phyloP scores from a whole-genome alignment of 2,797 vertebrate species.

The Schizothorax lantsangensis region DNA sequence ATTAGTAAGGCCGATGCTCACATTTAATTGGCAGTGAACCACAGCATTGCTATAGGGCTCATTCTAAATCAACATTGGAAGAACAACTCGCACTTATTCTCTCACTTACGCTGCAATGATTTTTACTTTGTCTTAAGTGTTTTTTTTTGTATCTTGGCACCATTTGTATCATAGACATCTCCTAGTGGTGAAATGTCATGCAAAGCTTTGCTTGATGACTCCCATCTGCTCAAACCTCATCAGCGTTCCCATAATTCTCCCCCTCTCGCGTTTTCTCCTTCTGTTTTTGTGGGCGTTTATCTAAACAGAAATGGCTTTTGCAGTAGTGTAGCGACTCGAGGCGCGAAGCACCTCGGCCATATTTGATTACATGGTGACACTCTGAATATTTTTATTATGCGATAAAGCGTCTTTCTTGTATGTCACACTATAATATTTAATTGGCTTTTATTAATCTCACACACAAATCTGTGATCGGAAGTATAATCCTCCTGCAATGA shows the following conservation, averaged over 20 bases:
- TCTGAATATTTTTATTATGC: conserved; percentile 4
- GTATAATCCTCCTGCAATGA: not conserved
- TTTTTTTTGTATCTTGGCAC: conserved; percentile 5
- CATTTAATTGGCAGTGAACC: conserved; percentile 56
- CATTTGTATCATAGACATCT: conserved; percentile 31
- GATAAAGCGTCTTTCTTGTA: not conserved
- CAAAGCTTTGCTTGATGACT: conserved; percentile 66
- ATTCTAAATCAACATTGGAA: conserved; percentile 57
- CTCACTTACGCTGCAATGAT: not conserved
- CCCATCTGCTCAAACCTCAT: conserved; percentile 75
- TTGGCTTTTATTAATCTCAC: conserved; percentile 18
- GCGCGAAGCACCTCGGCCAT: not conserved
- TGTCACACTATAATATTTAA: not conserved
- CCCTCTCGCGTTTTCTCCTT: conserved; percentile 17
- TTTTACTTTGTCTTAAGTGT: not conserved
- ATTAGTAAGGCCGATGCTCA: conserved; percentile 68
- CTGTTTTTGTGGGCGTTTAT: conserved; percentile 31
- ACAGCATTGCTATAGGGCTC: conserved; percentile 2
- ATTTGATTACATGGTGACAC: conserved; percentile 13
- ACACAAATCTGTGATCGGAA: not conserved
- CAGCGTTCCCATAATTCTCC: conserved; percentile 68
- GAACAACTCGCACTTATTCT: conserved; percentile 5
- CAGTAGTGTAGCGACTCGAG: not conserved
- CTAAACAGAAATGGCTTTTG: conserved; percentile 36
- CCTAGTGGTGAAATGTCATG: conserved; percentile 67